Evolutionary conservation across 1,140 invertebrate species (phyloP), one percentile per base, ranked within the genome.

Genomic region (Lysiphlebus fabarum): DNA sequence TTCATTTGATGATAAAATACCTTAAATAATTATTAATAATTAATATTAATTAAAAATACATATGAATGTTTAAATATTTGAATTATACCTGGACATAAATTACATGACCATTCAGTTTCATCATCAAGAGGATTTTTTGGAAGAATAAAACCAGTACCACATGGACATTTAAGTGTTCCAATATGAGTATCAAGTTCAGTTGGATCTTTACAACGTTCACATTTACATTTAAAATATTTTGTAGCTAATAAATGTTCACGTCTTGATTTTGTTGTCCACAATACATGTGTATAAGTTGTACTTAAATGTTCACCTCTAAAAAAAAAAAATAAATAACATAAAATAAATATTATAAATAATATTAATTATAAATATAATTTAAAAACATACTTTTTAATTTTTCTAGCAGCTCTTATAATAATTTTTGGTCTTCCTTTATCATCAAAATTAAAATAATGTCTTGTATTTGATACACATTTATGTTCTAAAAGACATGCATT

Each of bases 251-350:
- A 77, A 82, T 93, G 91, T 65, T 90, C 86, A 57, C 87, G 81
- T 63, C 92, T 81, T 11, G 86, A 84, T 67, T 87, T 85, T 0
- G 91, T 94, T 1, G 90, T 87, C 90, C 90, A 92, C 51, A 94
- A 75, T 5, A 89, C 89, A 69, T 93, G 91, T 2, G 90, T 91
- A 62, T 94, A 92, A 81, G 88, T 90, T 0, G 89, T 91, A n/a
- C 81, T 84, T 8, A 92, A 79, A 67, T 91, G 86, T 40, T 87
- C 82, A 0, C 85, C 87, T 69, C 82, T 82, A 37, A 51, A 77
- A 75, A 67, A 58, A 12, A 53, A 59, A 5, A 9, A 11, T 38
- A 37, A 58, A 17, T 53, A 12, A 42, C 14, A 55, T 8, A 26
- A 51, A 57, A 37, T 34, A 14, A 45, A 5, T 17, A 7, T 76